Evolutionary conservation across 2,888 invertebrate genomes (phyloP), one percentile per base, ranked within the genome.

Genomic region (Schizaphis graminum): DNA sequence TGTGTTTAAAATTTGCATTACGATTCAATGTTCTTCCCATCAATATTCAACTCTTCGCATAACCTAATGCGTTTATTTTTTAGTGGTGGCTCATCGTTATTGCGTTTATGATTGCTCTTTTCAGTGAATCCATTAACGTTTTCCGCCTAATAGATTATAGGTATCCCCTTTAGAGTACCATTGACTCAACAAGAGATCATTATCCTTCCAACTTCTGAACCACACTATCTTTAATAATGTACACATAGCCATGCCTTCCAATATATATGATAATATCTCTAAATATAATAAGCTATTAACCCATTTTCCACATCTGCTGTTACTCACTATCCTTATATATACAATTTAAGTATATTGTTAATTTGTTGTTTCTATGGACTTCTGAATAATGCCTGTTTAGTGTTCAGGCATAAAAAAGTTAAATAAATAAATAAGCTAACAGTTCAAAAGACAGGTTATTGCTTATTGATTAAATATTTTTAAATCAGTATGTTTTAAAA

Each of bases 251-350:
- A 77, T 35, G 77, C 21, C 77, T 35, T 77, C 77, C 35, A 77
- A 77, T 77, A 77, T 77, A 77, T 77, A 77, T 77, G 77, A 77
- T 77, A 77, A 77, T 77, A 35, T 77, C 77, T 77, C 77, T 41
- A 77, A 77, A 35, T 77, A 77, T 77, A 77, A 77, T 77, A 77
- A 77, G 77, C 77, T 77, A 77, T 35, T 77, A 77, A 77, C 77
- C 21, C 77, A 35, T 35, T 77, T 77, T 41, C 7, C 35, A 35
- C 77, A 77, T 77, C 21, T 77, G 77, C 21, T 77, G 35, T 77
- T 35, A 77, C 21, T 77, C 77, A 77, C 21, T 35, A 35, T 77
- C 35, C 35, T 21, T 24, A 35, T 21, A 21, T 24, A 77, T 35
- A 77, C 21, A 77, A 35, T 77, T 35, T 77, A 35, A 35, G 77